These are phyloP conservation scores for Danio aesculapii DNA, from an alignment of 2,797 vertebrate species.

Conservation along the genomic window DNA sequence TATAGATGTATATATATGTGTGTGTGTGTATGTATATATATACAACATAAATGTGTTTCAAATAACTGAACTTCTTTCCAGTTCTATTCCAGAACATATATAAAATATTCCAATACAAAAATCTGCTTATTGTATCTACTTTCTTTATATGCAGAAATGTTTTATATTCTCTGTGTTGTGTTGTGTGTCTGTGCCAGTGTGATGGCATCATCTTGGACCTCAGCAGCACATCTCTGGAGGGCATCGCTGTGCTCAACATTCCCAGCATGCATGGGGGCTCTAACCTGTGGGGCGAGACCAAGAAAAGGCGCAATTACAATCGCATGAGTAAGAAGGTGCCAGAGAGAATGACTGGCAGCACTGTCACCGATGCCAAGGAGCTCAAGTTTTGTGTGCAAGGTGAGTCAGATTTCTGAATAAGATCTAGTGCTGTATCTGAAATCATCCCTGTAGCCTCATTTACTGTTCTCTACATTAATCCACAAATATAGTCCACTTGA, in stretches of 20 bases:
- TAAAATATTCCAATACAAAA: too few relatives aligned
- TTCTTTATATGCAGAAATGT: background rate
- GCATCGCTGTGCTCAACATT: slow-evolving; percentile 95
- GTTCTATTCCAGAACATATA: too few relatives aligned
- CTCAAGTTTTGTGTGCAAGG: slow-evolving; percentile 95
- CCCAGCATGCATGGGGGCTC: slow-evolving; percentile 98
- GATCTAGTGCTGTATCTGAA: background rate
- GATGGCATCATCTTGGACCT: slow-evolving; percentile 91
- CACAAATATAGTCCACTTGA: too few relatives aligned
- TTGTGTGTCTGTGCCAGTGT: slow-evolving; percentile 77
- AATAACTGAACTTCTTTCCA: too few relatives aligned
- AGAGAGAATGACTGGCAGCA: slow-evolving; percentile 74
- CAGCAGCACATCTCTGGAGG: slow-evolving; percentile 89
- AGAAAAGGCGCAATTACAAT: slow-evolving; percentile 89
- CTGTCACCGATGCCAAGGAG: slow-evolving; percentile 89
- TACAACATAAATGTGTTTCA: too few relatives aligned
- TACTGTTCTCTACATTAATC: too few relatives aligned
- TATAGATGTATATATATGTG: too few relatives aligned
- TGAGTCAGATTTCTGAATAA: slow-evolving; percentile 71
- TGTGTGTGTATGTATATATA: too few relatives aligned
- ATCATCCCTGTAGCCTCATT: too few relatives aligned
- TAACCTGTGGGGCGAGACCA: slow-evolving; percentile 94
- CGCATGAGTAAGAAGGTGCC: slow-evolving; percentile 88
- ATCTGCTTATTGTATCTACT: background rate
- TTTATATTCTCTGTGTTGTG: background rate